phyloP scores from a whole-genome alignment of 1,140 invertebrate genomes.

The Wasmannia auropunctata region DNA sequence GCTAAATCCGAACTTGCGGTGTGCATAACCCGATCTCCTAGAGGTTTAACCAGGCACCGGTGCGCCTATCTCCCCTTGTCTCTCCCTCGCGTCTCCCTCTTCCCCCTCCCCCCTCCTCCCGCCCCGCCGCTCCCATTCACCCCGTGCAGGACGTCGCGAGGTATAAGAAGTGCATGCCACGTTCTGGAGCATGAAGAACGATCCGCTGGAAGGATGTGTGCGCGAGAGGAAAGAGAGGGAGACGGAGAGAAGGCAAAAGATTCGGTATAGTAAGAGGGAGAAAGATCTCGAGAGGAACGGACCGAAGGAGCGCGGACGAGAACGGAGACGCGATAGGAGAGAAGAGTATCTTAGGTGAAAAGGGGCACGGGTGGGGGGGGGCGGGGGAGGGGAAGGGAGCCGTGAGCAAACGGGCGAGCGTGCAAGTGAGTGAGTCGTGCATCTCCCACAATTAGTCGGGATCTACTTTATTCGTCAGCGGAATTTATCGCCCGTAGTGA shows the following conservation, averaged over 20 bases:
- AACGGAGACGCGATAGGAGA: conserved; percentile 1
- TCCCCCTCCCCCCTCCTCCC: background rate
- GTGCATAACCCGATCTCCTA: conserved; percentile 77
- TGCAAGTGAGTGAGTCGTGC: conserved; percentile 82
- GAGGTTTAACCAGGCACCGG: conserved; percentile 72
- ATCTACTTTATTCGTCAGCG: conserved; percentile 83
- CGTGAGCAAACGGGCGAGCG: conserved; percentile 43
- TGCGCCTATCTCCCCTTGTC: conserved; percentile 60
- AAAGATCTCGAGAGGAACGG: conserved; percentile 11
- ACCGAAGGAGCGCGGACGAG: conserved; percentile 6
- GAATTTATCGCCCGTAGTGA: conserved; percentile 83
- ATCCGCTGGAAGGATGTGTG: conserved; percentile 43
- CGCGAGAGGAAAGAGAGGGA: background rate
- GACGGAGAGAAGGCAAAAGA: conserved; percentile 31
- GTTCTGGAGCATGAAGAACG: conserved; percentile 67
- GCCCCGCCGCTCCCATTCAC: conserved; percentile 6
- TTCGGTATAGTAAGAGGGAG: background rate
- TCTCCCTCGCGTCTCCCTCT: background rate
- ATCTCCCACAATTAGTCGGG: conserved; percentile 85
- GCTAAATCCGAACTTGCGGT: conserved; percentile 72
- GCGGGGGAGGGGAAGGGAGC: background rate
- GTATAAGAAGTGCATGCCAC: conserved; percentile 61
- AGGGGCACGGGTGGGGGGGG: too few relatives aligned
- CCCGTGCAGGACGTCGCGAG: conserved; percentile 57
- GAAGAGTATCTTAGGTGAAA: conserved; percentile 23